Percentiles rank a stretch among this genome's conserved stretches.
Conservation (phyloP, 2,888 invertebrate species). For the Metallyticus violacea region DNA sequence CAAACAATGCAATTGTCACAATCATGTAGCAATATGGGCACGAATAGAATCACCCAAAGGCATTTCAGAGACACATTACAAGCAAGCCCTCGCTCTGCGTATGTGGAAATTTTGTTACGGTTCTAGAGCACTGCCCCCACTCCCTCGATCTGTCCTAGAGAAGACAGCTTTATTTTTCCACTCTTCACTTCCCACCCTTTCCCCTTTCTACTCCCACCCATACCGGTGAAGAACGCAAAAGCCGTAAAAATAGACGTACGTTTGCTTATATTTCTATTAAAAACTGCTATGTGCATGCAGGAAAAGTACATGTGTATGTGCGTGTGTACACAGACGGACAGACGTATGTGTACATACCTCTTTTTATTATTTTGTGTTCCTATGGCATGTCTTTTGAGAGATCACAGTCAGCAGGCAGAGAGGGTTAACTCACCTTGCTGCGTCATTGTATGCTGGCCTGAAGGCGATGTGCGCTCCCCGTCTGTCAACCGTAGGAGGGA, state of each 20-base stretch:
- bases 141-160: background rate
- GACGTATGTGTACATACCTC: too few relatives aligned
- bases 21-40: background rate
- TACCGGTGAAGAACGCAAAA: background rate
- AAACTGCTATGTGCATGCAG: background rate
- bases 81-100: too few relatives aligned
- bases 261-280: background rate
- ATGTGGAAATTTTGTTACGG: background rate
- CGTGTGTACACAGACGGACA: background rate
- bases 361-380: background rate
- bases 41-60: background rate
- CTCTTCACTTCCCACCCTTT: background rate
- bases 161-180: background rate
- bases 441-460: constrained; percentile 9
- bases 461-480: background rate
- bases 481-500: background rate
- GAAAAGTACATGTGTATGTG: background rate
- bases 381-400: background rate
- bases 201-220: background rate
- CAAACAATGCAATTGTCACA: background rate
- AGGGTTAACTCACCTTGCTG: background rate
- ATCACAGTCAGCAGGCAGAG: background rate
- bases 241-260: background rate
- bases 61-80: background rate
- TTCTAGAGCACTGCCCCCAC: background rate